These are phyloP conservation scores for Brachylomia viminalis DNA, from an alignment of 2,888 invertebrate genomes.

Conservation along the genomic window DNA sequence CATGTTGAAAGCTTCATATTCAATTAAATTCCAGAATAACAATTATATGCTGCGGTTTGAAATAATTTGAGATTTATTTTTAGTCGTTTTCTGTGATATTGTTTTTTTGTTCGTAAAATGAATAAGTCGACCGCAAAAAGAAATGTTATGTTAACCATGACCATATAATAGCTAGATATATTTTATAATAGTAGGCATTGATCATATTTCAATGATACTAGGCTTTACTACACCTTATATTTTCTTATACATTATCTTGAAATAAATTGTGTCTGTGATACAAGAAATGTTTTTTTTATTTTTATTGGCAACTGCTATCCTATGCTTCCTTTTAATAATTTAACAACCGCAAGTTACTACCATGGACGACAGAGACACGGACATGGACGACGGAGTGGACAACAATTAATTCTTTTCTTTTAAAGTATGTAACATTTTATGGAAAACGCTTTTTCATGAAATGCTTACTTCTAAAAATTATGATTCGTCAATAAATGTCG, in stretches of 20 bases:
- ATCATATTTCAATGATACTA: neutral
- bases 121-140: slow-evolving; percentile 12
- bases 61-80: neutral
- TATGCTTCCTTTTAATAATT: neutral
- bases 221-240: slow-evolving; percentile 15
- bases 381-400: too few species aligned
- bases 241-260: slow-evolving; percentile 30
- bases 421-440: too few species aligned
- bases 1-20: neutral
- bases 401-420: too few species aligned
- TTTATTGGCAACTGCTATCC: neutral
- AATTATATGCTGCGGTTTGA: neutral
- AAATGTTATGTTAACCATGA: slow-evolving; percentile 18
- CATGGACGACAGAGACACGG: too few species aligned
- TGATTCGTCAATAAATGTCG: neutral
- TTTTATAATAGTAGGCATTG: neutral
- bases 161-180: slow-evolving; percentile 1
- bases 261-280: slow-evolving; percentile 60
- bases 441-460: too few species aligned
- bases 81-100: slow-evolving; percentile 53
- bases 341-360: neutral
- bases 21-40: neutral
- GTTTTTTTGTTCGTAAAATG: slow-evolving; percentile 25
- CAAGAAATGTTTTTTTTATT: slow-evolving; percentile 26
- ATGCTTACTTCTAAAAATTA: too few species aligned